Conservation (phyloP, 2,113 vertebrate genomes). For the Sinocyclocheilus anshuiensis region DNA sequence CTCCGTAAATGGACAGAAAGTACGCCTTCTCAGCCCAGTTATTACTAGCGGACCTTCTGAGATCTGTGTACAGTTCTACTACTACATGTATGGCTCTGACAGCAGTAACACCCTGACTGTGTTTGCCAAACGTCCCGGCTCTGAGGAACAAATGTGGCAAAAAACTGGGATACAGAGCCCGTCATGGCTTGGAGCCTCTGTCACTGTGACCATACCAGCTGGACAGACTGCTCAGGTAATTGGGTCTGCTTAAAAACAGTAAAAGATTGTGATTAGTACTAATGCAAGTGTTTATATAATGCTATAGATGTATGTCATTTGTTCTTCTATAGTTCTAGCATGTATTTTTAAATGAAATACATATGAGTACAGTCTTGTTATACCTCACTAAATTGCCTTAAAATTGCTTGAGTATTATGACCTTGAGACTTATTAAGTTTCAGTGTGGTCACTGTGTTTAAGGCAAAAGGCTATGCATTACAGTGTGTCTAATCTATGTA, state of each 20-base stretch:
- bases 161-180: slow-evolving; percentile 73
- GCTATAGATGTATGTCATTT: too few species aligned
- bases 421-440: neutral
- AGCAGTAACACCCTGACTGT: slow-evolving; percentile 60
- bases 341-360: too few species aligned
- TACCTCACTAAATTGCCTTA: neutral
- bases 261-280: neutral
- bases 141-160: slow-evolving; percentile 69
- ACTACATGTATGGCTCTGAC: slow-evolving; percentile 77
- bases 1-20: slow-evolving; percentile 59
- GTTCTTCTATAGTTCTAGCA: too few species aligned
- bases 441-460: too few species aligned
- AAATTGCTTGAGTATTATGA: neutral
- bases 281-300: too few species aligned
- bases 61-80: slow-evolving; percentile 77
- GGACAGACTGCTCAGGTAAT: slow-evolving; percentile 71
- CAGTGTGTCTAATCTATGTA: too few species aligned
- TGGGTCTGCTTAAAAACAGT: slow-evolving; percentile 16
- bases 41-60: slow-evolving; percentile 60
- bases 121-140: slow-evolving; percentile 54
- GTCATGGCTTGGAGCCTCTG: slow-evolving; percentile 71
- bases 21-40: slow-evolving; percentile 71
- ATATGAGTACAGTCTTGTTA: too few species aligned
- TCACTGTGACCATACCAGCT: slow-evolving; percentile 67
- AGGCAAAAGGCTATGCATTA: too few species aligned